Evolutionary conservation across 1,140 invertebrate species (phyloP).

Genomic region (Colletes gigas): DNA sequence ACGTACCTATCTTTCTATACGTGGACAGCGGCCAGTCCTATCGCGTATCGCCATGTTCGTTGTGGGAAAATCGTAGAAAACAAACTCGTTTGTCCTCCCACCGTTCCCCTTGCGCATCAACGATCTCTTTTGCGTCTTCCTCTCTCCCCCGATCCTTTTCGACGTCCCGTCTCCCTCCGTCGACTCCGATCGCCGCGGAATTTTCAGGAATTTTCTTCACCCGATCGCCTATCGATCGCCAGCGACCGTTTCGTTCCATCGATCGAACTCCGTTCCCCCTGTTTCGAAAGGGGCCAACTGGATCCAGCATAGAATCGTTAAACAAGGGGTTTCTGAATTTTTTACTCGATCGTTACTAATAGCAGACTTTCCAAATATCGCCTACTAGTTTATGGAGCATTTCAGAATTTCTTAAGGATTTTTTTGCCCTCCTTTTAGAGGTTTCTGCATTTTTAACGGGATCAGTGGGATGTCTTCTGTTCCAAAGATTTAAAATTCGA

Average conservation of each 20-base stretch:
- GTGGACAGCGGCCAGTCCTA: conserved; percentile 62
- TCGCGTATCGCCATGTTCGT: conserved; percentile 74
- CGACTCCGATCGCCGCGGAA: neutral
- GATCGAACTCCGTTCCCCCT: too few relatives aligned
- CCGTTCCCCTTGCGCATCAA: conserved; percentile 29
- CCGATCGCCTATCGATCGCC: neutral
- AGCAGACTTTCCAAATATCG: too few relatives aligned
- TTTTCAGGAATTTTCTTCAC: conserved; percentile 31
- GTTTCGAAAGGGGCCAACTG: too few relatives aligned
- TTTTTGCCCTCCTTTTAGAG: too few relatives aligned
- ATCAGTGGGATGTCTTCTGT: too few relatives aligned
- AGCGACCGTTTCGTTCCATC: neutral
- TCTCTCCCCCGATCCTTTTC: neutral
- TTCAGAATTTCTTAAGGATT: too few relatives aligned
- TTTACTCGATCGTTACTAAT: too few relatives aligned
- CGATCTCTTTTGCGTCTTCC: conserved; percentile 26
- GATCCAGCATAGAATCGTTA: too few relatives aligned
- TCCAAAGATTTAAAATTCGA: too few relatives aligned
- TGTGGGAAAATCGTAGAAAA: conserved; percentile 80
- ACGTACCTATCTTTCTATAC: conserved; percentile 70
- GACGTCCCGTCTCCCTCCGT: neutral
- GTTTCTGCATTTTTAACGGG: too few relatives aligned
- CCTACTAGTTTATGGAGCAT: too few relatives aligned
- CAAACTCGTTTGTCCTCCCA: conserved; percentile 77
- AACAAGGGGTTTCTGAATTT: too few relatives aligned